Evolutionary conservation across 2,113 vertebrate species (phyloP), one percentile per base, ranked within the genome.

Genomic region (Scortum barcoo): DNA sequence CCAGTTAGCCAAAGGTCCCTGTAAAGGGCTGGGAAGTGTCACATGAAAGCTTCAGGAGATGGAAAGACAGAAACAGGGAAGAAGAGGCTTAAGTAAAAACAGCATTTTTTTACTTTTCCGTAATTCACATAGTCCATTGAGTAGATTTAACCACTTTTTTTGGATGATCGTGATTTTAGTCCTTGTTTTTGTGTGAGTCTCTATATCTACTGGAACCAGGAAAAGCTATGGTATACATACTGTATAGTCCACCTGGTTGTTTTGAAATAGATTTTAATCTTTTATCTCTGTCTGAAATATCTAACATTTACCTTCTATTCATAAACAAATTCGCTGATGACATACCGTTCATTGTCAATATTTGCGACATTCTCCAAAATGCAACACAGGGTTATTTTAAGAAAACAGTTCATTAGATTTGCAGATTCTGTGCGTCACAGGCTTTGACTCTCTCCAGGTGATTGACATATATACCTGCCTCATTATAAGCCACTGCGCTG

Each of bases 391-490:
- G 80, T 87, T 95, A 93, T 95, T 94, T 94, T 90, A 53, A 88
- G 93, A 61, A 78, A 85, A 63, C 13, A 20, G 54, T 85, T 92
- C 88, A 92, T 93, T 93, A 89, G 88, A 90, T 93, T 93, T 90
- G 86, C 87, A 87, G 90, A 90, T 90, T 74, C 46, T 26, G 26
- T 80, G 80, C 78, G 56, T 88, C 86, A 79, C 57, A 19, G 66
- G 65, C 84, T 79, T 92, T 84, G 78, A 46, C 28, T 76, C 60
- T 67, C 26, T 57, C n/a, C n/a, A 4, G 76, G 77, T 94, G 94
- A 95, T 94, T 95, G 95, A 91, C 94, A 76, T 42, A 57, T 85
- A 60, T 72, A 80, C 83, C 79, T 17, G 78, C 85, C 81, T 93
- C 89, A 90, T 93, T 82, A 89, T 90, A 84, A 77, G 72, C 68